A percentile compares a stretch with the other conserved stretches of the same genome.
These are phyloP conservation scores for Ctenoplectra terminalis DNA, from an alignment of 1,140 invertebrate species.

Conservation along the genomic window DNA sequence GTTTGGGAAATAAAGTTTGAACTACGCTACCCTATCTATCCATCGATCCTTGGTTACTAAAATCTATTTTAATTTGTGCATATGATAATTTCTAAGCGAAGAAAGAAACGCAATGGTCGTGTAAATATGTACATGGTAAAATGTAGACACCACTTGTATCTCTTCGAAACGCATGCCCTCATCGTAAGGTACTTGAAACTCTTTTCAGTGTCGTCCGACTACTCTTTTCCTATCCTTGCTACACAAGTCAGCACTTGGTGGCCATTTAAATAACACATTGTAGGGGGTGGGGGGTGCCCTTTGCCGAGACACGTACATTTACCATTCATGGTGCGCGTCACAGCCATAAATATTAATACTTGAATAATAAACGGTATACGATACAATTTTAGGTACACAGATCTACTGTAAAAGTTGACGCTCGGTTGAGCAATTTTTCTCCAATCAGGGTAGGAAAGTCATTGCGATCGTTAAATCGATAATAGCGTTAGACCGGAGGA, in stretches of 20 bases:
- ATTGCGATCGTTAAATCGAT: neutral
- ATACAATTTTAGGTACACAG: conserved; percentile 8
- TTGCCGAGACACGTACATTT: conserved; percentile 32
- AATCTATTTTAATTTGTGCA: neutral
- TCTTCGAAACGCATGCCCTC: conserved; percentile 26
- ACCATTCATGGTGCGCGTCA: conserved; percentile 34
- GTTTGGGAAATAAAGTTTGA: neutral
- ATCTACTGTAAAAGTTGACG: conserved; percentile 5
- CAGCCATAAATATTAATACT: conserved; percentile 42
- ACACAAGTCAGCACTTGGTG: conserved; percentile 5
- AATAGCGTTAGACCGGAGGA: neutral
- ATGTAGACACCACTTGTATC: conserved; percentile 18
- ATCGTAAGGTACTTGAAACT: neutral
- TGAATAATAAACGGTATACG: conserved; percentile 18
- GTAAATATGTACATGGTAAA: conserved; percentile 20
- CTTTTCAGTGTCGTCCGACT: neutral
- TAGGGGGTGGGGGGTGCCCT: neutral
- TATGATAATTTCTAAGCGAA: neutral
- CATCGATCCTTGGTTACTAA: neutral
- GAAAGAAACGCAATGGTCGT: neutral
- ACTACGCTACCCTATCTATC: neutral
- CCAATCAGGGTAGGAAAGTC: neutral
- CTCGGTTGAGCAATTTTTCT: conserved; percentile 13
- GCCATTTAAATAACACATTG: conserved; percentile 35
- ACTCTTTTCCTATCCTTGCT: conserved; percentile 11